These are phyloP conservation scores for Mercenaria mercenaria DNA, from an alignment of 1,140 invertebrate species.

Conservation along the genomic window DNA sequence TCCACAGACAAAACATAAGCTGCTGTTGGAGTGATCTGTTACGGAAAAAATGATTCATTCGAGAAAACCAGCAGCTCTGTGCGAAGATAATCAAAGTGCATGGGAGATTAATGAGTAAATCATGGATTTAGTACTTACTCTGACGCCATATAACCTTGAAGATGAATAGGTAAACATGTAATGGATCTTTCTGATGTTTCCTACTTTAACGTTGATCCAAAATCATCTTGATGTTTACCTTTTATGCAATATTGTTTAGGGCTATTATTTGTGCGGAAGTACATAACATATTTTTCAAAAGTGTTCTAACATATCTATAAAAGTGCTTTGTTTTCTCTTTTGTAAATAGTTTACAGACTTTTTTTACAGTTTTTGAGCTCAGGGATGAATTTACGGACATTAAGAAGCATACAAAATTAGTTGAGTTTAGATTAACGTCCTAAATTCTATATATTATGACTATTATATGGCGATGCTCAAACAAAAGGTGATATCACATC, in stretches of 20 bases:
- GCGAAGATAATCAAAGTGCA: background rate
- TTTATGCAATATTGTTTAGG: background rate
- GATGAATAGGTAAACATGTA: background rate
- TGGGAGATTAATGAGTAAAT: background rate
- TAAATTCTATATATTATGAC: background rate
- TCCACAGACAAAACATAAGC: too few species aligned
- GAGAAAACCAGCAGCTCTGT: background rate
- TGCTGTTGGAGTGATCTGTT: too few species aligned
- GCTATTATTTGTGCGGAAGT: background rate
- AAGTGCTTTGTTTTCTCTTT: constrained; percentile 40
- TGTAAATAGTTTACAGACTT: constrained; percentile 18
- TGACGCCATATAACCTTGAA: background rate
- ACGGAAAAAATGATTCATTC: background rate
- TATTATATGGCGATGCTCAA: constrained; percentile 8
- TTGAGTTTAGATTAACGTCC: background rate
- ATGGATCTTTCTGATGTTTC: background rate
- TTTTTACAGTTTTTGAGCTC: constrained; percentile 43
- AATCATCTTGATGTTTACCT: background rate
- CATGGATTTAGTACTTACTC: background rate
- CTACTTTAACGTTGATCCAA: background rate
- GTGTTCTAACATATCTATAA: constrained; percentile 40
- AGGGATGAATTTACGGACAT: background rate
- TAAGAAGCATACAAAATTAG: background rate
- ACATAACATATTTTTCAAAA: background rate
- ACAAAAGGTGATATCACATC: constrained; percentile 5